Conservation (phyloP, 2,888 invertebrate genomes). For the Meteorus colon region DNA sequence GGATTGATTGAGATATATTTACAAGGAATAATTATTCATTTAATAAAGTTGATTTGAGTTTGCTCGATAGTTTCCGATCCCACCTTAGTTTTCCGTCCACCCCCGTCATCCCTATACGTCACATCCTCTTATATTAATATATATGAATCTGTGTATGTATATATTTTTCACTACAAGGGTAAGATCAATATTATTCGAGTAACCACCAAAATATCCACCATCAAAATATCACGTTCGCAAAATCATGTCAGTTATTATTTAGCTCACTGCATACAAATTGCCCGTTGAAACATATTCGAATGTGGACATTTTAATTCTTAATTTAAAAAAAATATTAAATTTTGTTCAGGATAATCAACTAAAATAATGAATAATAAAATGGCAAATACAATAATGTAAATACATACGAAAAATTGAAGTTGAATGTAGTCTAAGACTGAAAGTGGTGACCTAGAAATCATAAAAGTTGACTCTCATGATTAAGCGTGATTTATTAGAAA, state of each 20-base stretch:
- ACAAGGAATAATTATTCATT: not conserved
- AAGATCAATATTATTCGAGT: slow-evolving; percentile 67
- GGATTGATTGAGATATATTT: not conserved
- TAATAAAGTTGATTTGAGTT: not conserved
- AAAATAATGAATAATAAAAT: too few species aligned
- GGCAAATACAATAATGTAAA: too few species aligned
- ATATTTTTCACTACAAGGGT: slow-evolving; percentile 50
- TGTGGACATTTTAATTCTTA: too few species aligned
- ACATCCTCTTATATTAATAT: slow-evolving; percentile 40
- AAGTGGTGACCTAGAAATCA: not conserved
- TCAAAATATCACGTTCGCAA: not conserved
- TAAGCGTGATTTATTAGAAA: too few species aligned
- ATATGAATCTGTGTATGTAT: not conserved
- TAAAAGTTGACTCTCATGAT: too few species aligned
- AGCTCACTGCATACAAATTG: too few species aligned
- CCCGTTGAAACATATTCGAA: too few species aligned
- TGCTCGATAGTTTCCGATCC: not conserved
- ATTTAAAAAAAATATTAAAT: too few species aligned
- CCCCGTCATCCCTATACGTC: slow-evolving; percentile 57
- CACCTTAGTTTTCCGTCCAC: slow-evolving; percentile 37
- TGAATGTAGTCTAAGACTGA: not conserved
- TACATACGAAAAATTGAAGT: not conserved
- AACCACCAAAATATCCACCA: not conserved
- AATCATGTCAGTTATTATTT: too few species aligned
- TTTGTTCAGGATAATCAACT: too few species aligned